These are phyloP conservation scores for Urocitellus parryii DNA, from an alignment of 2,113 vertebrate species.

Conservation along the genomic window DNA sequence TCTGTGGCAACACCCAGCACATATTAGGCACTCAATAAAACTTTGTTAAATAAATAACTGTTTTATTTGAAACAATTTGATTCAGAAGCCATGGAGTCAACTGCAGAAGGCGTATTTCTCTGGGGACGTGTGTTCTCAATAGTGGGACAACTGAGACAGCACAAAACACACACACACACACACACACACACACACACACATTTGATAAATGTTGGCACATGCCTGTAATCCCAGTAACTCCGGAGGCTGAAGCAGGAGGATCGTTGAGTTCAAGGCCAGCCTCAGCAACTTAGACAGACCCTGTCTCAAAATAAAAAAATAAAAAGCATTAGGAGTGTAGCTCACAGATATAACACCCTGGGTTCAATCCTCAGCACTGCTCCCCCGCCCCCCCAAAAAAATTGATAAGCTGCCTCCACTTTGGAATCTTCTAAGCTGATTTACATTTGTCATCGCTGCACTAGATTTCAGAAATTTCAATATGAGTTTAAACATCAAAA, in stretches of 20 bases:
- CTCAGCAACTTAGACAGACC: too few relatives aligned
- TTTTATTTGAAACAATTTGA: not conserved
- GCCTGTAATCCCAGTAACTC: not conserved
- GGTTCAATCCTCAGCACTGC: not conserved
- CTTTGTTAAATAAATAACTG: not conserved
- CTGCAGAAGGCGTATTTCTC: not conserved
- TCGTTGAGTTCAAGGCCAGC: not conserved
- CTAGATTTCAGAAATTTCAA: constrained; percentile 58
- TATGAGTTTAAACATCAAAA: constrained; percentile 50
- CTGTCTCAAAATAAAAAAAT: too few relatives aligned
- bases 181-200: too few relatives aligned
- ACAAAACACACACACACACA: not conserved
- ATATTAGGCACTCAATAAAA: not conserved
- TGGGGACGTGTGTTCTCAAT: not conserved
- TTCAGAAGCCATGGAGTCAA: not conserved
- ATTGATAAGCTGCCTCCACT: not conserved
- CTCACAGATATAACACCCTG: not conserved
- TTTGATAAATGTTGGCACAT: not conserved
- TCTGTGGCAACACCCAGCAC: not conserved
- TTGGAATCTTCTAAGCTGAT: not conserved
- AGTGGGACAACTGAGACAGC: not conserved
- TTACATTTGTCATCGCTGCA: not conserved
- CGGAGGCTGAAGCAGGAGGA: not conserved
- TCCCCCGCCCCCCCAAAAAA: too few relatives aligned
- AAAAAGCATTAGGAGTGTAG: not conserved